Base-by-base conservation (phyloP, 1,140 invertebrate genomes). In the Octopus bimaculoides region DNA sequence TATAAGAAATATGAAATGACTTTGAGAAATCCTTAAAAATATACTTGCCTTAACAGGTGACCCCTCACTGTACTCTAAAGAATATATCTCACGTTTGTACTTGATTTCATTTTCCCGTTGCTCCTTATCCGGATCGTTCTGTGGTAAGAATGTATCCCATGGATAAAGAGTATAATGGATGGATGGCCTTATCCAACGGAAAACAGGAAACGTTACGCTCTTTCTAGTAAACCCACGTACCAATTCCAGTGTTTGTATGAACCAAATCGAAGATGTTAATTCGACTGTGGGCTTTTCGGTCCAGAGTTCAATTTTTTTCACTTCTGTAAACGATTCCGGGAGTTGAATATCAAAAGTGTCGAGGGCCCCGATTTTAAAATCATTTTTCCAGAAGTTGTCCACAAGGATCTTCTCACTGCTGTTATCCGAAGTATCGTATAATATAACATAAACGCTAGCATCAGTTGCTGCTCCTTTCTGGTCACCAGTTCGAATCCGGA, bases 401-500 rank as follows among this genome's bases (percentile, higher is more conserved):
- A 91, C 83, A 26, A 85, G 86, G 61, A 88, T 81, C 14, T 81
- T 78, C 0, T 82, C 77, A 0, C 90, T 85, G 14, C 75, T 61
- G 26, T 84, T 79, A 4, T 86, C 88, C 4, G 81, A 66, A n/a
- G 14, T 4, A 73, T 90, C 88, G 52, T 89, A 84, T 7, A 91
- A 77, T 4, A 89, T 81, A 3, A 90, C 82, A 77, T 41, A 9
- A 0, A 91, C 85, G 75, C 90, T 90, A 69, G 90, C 90, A 81
- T 91, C 89, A 1, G 90, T 91, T 0, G 89, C 89, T 9, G 90
- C 87, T 5, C 88, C 85, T 74, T 87, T 84, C 8, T 87, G 84
- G 81, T 91, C 90, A 0, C 90, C 90, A 0, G 90, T 91, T 54
- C 86, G 87, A n/a, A n/a, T n/a, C n/a, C n/a, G n/a, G n/a, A n/a